Percentiles rank a stretch among this genome's conserved stretches.
Evolutionary conservation across 2,113 vertebrate species (phyloP).

Genomic region (Thamnaconus septentrionalis): DNA sequence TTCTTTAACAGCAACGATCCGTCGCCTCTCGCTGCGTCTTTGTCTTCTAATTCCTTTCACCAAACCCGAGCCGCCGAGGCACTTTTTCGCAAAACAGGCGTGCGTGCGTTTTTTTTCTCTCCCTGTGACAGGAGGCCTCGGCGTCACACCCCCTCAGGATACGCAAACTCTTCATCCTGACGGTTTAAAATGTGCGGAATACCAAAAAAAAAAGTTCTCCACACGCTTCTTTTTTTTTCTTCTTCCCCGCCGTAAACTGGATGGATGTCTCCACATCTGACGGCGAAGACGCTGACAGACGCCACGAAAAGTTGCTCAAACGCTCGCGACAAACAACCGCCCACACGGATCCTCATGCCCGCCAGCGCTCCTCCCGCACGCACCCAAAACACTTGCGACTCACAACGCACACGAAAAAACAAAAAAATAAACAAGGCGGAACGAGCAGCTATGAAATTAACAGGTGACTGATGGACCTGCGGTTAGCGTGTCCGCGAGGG

Average conservation of each 20-base stretch:
- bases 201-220: conserved; percentile 13
- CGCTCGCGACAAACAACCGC: conserved; percentile 44
- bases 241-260: too few species aligned
- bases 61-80: background rate
- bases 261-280: conserved; percentile 18
- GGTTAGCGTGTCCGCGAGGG: background rate
- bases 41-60: conserved; percentile 9
- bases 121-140: conserved; percentile 14
- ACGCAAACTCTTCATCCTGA: conserved; percentile 22
- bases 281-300: conserved; percentile 30
- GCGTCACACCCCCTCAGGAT: conserved; percentile 20
- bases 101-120: conserved; percentile 5
- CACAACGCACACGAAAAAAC: too few species aligned
- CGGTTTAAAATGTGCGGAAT: too few species aligned
- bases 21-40: background rate
- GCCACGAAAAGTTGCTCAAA: conserved; percentile 30
- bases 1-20: background rate
- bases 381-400: too few species aligned
- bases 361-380: conserved; percentile 24
- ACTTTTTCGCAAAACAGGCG: background rate
- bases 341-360: conserved; percentile 41
- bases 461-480: conserved; percentile 5
- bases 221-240: too few species aligned
- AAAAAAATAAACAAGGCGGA: too few species aligned
- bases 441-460: background rate